Conservation (phyloP, 2,888 invertebrate genomes). For the Dione juno region DNA sequence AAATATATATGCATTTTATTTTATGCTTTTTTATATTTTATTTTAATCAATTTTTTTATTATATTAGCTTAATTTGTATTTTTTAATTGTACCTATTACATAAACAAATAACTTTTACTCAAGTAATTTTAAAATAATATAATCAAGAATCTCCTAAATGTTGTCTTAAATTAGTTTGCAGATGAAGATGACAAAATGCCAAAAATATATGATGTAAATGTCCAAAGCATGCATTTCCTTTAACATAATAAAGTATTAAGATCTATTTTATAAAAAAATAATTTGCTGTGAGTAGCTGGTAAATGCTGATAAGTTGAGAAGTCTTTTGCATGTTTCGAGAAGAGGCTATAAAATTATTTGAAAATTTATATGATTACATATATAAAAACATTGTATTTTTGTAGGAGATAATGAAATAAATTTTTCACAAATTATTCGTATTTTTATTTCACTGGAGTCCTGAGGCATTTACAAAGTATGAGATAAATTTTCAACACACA, state of each 20-base stretch:
- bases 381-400: constrained; percentile 62
- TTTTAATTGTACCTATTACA: not conserved
- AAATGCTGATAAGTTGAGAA: not conserved
- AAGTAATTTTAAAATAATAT: not conserved
- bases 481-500: constrained; percentile 36
- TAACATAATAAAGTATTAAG: not conserved
- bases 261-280: not conserved
- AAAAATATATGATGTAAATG: not conserved
- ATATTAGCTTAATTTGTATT: not conserved
- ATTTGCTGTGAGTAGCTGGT: constrained; percentile 43
- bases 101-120: not conserved
- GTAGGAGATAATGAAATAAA: constrained; percentile 63
- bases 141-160: constrained; percentile 2
- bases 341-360: constrained; percentile 1
- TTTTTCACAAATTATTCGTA: constrained; percentile 51
- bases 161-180: not conserved
- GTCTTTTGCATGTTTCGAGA: not conserved
- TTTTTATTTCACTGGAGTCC: constrained; percentile 47
- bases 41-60: not conserved
- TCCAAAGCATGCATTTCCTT: not conserved
- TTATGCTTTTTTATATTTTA: not conserved
- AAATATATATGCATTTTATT: not conserved
- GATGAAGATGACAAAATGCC: not conserved
- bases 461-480: constrained; percentile 23
- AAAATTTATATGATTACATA: constrained; percentile 22